Percentiles rank a stretch among this genome's conserved stretches.
phyloP scores from a whole-genome alignment of 2,888 invertebrate species.

The Dorcus hopei region DNA sequence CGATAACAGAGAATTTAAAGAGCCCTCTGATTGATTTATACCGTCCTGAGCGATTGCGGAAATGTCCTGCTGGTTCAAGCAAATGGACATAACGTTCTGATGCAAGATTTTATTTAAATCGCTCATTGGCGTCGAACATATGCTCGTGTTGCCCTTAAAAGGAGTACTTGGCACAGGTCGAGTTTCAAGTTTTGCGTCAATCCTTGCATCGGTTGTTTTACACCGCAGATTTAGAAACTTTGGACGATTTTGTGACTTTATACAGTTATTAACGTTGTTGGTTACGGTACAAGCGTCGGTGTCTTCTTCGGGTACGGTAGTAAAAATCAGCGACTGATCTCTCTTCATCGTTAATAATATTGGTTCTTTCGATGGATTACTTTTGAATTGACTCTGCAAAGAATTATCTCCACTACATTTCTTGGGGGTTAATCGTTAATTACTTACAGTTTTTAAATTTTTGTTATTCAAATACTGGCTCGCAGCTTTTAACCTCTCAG shows the following conservation, averaged over 20 bases:
- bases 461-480: conserved; percentile 31
- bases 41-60: conserved; percentile 5
- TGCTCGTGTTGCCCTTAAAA: conserved; percentile 66
- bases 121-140: conserved; percentile 75
- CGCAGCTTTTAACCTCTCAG: conserved; percentile 48
- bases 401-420: conserved; percentile 1
- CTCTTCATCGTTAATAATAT: conserved; percentile 66
- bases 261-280: conserved; percentile 14
- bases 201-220: conserved; percentile 37
- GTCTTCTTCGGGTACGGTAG: conserved; percentile 79
- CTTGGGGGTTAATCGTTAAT: neutral
- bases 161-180: conserved; percentile 36
- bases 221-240: conserved; percentile 45
- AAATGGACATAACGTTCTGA: conserved; percentile 71
- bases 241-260: conserved; percentile 37
- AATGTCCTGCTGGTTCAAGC: conserved; percentile 58
- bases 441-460: conserved; percentile 4
- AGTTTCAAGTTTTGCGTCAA: conserved; percentile 22
- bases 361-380: conserved; percentile 46
- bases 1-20: conserved; percentile 9
- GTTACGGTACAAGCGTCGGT: conserved; percentile 36
- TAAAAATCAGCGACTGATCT: conserved; percentile 76
- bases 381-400: conserved; percentile 10
- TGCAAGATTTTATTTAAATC: conserved; percentile 67
- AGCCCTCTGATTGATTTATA: conserved; percentile 3